Base-by-base conservation (phyloP, 2,888 invertebrate species). In the Dendrolimus houi region DNA sequence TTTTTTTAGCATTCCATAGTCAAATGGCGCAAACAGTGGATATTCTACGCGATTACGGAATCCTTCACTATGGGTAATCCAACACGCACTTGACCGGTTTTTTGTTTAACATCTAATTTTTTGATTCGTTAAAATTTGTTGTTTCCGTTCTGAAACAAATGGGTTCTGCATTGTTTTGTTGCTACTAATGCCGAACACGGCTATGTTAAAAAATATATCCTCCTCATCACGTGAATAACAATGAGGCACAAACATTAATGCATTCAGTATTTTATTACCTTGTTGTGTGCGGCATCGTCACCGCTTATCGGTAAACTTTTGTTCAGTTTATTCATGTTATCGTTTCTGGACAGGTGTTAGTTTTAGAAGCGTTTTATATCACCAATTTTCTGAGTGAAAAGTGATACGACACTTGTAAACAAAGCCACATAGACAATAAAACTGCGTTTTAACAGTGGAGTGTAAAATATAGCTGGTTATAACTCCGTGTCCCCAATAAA, bases 201-300 rank as follows among this genome's bases (percentile, higher is more conserved):
- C 62, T 60, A 61, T 68, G 75, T 72, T 76, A 77, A 78, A 80
- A 80, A 77, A 71, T 65, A 71, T 71, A 79, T 75, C 74, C 76
- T 68, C 66, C 64, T 72, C 66, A 64, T 71, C 72, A 68, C 62
- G 61, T 70, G 74, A 74, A 75, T 74, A 76, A 79, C 70, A 78
- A 78, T 77, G 73, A 71, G 66, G 59, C 40, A 57, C 63, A 61
- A 61, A 59, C 54, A 63, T 60, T 56, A 53, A 60, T 55, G 61
- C 65, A 64, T 47, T 47, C 47, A 47, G 47, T 47, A 59, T 65
- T 64, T 64, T 64, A 65, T 63, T 62, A 62, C 60, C 60, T 57
- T 62, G 64, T 65, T 67, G 60, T 66, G 60, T 56, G 55, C 54
- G 61, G 62, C 60, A 63, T 55, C 55, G 13, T 14, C 47, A 17